phyloP scores from a whole-genome alignment of 2,888 invertebrate species.

The Octodonta nipae region DNA sequence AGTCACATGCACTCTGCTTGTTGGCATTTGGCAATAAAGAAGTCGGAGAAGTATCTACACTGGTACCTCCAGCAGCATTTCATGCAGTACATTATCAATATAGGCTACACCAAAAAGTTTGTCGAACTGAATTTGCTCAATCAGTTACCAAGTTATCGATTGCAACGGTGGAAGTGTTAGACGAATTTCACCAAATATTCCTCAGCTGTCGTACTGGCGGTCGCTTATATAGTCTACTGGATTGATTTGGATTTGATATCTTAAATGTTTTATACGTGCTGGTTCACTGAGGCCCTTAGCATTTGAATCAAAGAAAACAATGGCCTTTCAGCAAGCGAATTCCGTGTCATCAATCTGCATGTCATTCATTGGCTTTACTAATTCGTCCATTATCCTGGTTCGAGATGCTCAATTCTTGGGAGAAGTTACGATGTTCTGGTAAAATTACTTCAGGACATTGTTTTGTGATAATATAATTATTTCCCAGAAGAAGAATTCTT shows the following conservation, averaged over 20 bases:
- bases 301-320: slow-evolving; percentile 97
- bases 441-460: slow-evolving; percentile 53
- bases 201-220: slow-evolving; percentile 82
- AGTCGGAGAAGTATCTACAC: slow-evolving; percentile 34
- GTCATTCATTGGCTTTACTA: slow-evolving; percentile 86
- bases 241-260: slow-evolving; percentile 88
- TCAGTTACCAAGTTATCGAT: slow-evolving; percentile 96
- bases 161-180: slow-evolving; percentile 87
- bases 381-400: slow-evolving; percentile 86
- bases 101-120: slow-evolving; percentile 88
- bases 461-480: slow-evolving; percentile 91
- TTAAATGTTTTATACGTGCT: slow-evolving; percentile 72
- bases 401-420: slow-evolving; percentile 82
- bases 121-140: slow-evolving; percentile 93
- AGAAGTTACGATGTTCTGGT: slow-evolving; percentile 48
- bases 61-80: slow-evolving; percentile 88
- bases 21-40: slow-evolving; percentile 25
- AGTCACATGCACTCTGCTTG: slow-evolving; percentile 41
- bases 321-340: slow-evolving; percentile 94
- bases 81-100: slow-evolving; percentile 85
- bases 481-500: slow-evolving; percentile 85
- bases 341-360: slow-evolving; percentile 95
- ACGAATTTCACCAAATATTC: slow-evolving; percentile 85
- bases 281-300: slow-evolving; percentile 84
- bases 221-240: slow-evolving; percentile 94